Evolutionary conservation across 2,797 vertebrate species (phyloP).

Genomic region (Molossus alvarezi): DNA sequence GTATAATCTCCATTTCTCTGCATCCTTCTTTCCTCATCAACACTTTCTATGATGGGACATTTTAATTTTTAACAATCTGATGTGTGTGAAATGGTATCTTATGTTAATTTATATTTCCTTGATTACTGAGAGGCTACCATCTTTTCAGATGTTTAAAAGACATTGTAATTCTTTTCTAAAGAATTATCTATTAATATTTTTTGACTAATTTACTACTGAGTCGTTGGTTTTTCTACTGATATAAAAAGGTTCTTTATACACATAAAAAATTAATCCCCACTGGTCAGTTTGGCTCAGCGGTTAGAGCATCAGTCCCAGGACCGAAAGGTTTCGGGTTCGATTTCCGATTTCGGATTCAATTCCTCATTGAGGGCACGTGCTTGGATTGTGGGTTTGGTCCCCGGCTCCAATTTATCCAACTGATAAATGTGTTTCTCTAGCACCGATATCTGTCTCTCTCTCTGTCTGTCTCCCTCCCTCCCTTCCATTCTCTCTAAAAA

Average conservation of each 20-base stretch:
- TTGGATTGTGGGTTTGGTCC: no score
- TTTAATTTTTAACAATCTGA: constrained; percentile 47
- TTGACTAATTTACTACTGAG: constrained; percentile 1
- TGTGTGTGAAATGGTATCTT: background rate
- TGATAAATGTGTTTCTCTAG: no score
- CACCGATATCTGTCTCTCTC: no score
- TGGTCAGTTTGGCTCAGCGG: no score
- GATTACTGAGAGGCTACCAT: background rate
- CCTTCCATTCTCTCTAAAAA: no score
- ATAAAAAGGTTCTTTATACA: constrained; percentile 16
- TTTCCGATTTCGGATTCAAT: no score
- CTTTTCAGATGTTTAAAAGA: constrained; percentile 58
- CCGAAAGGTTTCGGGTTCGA: no score
- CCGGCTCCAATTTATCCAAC: no score
- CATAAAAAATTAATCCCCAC: constrained; percentile 49
- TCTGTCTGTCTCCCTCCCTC: no score
- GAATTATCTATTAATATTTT: constrained; percentile 14
- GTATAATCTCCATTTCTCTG: background rate
- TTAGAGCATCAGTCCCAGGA: no score
- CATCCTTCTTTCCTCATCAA: background rate
- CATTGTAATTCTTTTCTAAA: constrained; percentile 36
- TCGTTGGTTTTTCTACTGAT: background rate
- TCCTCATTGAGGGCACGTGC: no score
- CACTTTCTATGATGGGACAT: background rate
- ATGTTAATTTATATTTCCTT: constrained; percentile 44